A percentile compares a stretch with the other conserved stretches of the same genome.
These are phyloP conservation scores for Drosophila varians DNA, from an alignment of 1,140 invertebrate genomes.

Conservation along the genomic window DNA sequence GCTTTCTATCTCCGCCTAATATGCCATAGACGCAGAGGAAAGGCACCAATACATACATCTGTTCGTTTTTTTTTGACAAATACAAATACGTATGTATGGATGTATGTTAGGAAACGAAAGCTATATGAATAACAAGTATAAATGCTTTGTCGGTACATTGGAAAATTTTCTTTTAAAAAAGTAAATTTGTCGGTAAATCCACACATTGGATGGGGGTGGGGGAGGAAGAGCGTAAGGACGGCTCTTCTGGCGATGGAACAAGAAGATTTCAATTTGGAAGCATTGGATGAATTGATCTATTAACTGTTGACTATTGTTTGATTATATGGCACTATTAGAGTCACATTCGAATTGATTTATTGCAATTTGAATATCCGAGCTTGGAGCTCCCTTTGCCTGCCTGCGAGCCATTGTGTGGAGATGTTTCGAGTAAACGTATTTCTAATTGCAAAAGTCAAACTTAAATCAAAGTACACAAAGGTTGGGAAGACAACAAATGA, in stretches of 20 bases:
- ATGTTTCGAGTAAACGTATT: slow-evolving; percentile 32
- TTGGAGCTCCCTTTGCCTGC: slow-evolving; percentile 4
- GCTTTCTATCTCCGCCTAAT: slow-evolving; percentile 21
- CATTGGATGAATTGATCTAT: slow-evolving; percentile 1
- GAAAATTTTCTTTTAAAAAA: slow-evolving; percentile 69
- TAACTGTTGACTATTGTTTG: slow-evolving; percentile 60
- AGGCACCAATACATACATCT: not conserved
- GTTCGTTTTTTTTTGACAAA: not conserved
- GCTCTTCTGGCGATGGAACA: slow-evolving; percentile 6
- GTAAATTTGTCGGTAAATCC: slow-evolving; percentile 59
- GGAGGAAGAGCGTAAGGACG: not conserved
- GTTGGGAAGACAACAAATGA: slow-evolving; percentile 70
- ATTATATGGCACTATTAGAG: slow-evolving; percentile 73
- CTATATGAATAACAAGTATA: slow-evolving; percentile 75
- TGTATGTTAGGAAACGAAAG: slow-evolving; percentile 50
- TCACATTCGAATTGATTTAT: slow-evolving; percentile 59
- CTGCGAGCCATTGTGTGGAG: slow-evolving; percentile 42
- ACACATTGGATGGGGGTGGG: slow-evolving; percentile 27
- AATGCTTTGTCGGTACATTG: slow-evolving; percentile 81
- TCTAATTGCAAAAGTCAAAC: slow-evolving; percentile 70
- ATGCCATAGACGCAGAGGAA: not conserved
- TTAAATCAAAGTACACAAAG: slow-evolving; percentile 73
- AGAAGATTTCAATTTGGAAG: slow-evolving; percentile 2
- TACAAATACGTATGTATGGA: not conserved
- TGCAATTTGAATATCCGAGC: slow-evolving; percentile 4